Evolutionary conservation across 2,113 vertebrate species (phyloP).

Genomic region (Hucho hucho): DNA sequence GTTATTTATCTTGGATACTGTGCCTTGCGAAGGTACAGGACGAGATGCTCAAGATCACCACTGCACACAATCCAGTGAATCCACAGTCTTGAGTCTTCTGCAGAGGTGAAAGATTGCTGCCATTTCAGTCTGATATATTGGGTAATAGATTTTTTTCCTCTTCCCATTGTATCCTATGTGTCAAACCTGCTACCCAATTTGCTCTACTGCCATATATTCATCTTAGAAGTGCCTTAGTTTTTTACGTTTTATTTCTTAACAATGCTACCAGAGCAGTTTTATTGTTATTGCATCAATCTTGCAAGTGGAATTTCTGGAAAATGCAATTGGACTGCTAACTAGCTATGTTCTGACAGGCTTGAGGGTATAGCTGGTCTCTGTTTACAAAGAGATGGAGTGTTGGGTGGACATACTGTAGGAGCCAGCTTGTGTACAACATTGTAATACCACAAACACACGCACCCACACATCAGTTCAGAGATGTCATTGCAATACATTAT

Average conservation of each 20-base stretch:
- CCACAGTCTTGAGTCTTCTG: background rate
- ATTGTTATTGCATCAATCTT: background rate
- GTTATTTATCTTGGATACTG: background rate
- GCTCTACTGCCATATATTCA: constrained; percentile 51
- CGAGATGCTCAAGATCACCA: background rate
- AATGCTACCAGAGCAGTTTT: background rate
- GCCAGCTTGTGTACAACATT: background rate
- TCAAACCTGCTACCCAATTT: constrained; percentile 33
- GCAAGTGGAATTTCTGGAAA: too few species aligned
- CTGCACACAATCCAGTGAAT: constrained; percentile 5
- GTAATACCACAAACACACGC: background rate
- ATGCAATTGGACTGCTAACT: background rate
- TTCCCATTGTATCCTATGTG: background rate
- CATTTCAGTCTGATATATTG: constrained; percentile 1
- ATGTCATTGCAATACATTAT: constrained; percentile 5
- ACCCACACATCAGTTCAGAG: background rate
- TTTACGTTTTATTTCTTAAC: constrained; percentile 8
- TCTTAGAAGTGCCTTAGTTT: constrained; percentile 63
- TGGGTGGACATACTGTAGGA: constrained; percentile 6
- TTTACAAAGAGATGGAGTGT: constrained; percentile 17
- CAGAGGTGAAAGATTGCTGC: background rate
- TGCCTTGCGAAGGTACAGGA: constrained; percentile 30
- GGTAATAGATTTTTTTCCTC: constrained; percentile 19
- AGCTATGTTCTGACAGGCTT: constrained; percentile 14
- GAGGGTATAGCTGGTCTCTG: constrained; percentile 1